These are phyloP conservation scores for Megaceryle alcyon DNA, from an alignment of 2,797 vertebrate genomes.

Conservation along the genomic window DNA sequence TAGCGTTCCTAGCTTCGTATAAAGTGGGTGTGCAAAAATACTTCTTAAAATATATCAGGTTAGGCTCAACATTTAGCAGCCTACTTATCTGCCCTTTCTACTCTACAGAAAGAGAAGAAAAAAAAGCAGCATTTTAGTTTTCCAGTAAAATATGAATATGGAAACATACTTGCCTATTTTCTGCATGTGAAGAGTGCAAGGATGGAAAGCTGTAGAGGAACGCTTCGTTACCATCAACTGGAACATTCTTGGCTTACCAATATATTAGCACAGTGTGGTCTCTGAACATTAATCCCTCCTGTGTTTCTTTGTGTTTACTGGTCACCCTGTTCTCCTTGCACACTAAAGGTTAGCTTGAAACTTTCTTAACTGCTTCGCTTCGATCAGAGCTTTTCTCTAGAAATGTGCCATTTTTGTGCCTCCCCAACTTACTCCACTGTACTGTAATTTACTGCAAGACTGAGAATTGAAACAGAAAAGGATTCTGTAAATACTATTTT, in stretches of 20 bases:
- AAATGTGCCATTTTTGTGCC: not conserved
- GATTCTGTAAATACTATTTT: not conserved
- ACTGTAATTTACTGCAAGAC: not conserved
- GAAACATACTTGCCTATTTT: not conserved
- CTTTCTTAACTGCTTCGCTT: not conserved
- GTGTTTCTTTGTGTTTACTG: not conserved
- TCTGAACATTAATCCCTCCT: not conserved
- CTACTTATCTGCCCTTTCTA: not conserved
- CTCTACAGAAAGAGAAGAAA: not conserved
- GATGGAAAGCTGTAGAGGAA: not conserved
- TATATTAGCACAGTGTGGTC: not conserved
- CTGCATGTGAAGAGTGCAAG: not conserved
- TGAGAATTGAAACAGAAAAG: not conserved
- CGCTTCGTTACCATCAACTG: not conserved
- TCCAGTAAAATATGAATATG: not conserved
- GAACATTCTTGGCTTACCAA: not conserved
- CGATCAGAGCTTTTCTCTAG: not conserved
- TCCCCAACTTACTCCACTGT: not conserved
- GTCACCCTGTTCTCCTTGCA: not conserved
- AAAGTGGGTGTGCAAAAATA: not conserved
- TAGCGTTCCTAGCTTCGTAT: not conserved
- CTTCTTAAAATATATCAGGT: not conserved
- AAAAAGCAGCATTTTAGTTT: not conserved
- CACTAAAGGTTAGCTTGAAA: not conserved
- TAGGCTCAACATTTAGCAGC: not conserved